Evolutionary conservation across 2,888 invertebrate species (phyloP).

Genomic region (Habroteleia sp.): DNA sequence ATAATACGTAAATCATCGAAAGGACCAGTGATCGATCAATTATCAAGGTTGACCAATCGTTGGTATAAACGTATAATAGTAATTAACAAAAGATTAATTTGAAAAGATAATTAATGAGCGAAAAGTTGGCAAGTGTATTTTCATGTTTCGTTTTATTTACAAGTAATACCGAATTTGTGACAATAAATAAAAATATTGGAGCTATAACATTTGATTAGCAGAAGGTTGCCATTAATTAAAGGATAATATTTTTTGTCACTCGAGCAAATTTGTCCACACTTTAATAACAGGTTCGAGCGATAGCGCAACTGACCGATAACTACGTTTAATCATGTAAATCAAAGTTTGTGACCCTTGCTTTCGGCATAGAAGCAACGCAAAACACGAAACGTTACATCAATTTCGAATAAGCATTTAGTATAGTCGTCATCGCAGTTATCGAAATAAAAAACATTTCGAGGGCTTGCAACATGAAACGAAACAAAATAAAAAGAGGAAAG

Average conservation of each 20-base stretch:
- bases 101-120: no score
- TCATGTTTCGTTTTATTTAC: no score
- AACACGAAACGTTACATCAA: slow-evolving; percentile 40
- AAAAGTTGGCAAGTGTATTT: no score
- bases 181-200: slow-evolving; percentile 31
- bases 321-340: slow-evolving; percentile 68
- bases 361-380: slow-evolving; percentile 7
- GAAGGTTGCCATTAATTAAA: slow-evolving; percentile 36
- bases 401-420: slow-evolving; percentile 20
- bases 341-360: slow-evolving; percentile 48
- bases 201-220: slow-evolving; percentile 14
- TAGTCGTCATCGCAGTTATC: slow-evolving; percentile 21
- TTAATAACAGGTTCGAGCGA: slow-evolving; percentile 66
- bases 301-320: slow-evolving; percentile 65
- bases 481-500: slow-evolving; percentile 56
- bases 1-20: no score
- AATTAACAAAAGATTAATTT: no score
- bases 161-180: no score
- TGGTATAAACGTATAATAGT: no score
- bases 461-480: slow-evolving; percentile 55
- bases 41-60: no score
- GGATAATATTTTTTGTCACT: slow-evolving; percentile 43
- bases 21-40: no score
- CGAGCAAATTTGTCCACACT: slow-evolving; percentile 58
- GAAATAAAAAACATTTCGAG: slow-evolving; percentile 42